Evolutionary conservation across 2,888 invertebrate genomes (phyloP).

Genomic region (Acheta domesticus): DNA sequence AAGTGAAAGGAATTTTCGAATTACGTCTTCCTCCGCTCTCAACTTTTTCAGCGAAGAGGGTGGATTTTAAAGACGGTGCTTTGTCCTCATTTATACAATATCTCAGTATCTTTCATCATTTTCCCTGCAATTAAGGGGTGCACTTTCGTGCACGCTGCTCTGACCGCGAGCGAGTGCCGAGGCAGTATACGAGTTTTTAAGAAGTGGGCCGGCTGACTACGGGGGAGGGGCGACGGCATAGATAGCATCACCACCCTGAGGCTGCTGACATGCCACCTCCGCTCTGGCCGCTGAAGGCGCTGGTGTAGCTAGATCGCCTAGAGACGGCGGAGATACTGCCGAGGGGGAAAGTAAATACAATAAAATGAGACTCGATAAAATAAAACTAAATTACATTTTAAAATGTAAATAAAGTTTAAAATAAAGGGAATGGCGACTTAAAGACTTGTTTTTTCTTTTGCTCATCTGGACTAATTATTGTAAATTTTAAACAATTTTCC

Average conservation of each 20-base stretch:
- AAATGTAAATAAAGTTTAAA: no score
- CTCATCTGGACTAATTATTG: no score
- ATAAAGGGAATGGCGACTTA: no score
- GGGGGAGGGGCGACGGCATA: background rate
- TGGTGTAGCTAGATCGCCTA: no score
- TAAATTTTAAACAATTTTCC: no score
- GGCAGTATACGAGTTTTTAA: background rate
- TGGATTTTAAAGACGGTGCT: background rate
- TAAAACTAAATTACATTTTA: no score
- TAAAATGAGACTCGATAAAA: no score
- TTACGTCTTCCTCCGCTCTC: background rate
- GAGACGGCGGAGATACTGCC: no score
- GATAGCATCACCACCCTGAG: background rate
- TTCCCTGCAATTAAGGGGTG: conserved; percentile 1
- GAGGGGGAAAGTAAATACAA: no score
- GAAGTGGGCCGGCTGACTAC: background rate
- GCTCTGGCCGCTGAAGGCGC: no score
- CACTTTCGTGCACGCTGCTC: background rate
- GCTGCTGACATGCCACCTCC: no score
- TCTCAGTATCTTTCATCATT: background rate
- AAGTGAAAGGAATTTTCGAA: background rate
- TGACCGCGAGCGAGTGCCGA: background rate
- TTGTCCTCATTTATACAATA: conserved; percentile 18
- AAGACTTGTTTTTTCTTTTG: no score
- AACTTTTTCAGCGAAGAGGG: background rate